Conservation (phyloP, 1,140 invertebrate species). For the Apocrypta bakeri region DNA sequence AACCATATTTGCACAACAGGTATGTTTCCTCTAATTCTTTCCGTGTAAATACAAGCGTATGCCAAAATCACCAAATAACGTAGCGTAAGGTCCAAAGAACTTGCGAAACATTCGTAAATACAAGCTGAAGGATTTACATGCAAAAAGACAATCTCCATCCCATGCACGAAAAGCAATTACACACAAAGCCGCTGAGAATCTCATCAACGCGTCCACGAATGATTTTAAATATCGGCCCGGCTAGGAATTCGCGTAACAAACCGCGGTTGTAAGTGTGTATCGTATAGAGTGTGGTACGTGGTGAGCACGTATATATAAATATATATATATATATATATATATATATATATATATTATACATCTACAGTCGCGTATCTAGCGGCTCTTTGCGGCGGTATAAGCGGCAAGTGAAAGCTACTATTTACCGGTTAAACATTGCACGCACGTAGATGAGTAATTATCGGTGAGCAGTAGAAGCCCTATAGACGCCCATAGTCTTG, state of each 20-base stretch:
- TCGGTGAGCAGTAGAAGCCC: not conserved
- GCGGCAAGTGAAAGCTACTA: slow-evolving; percentile 58
- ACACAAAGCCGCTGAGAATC: not conserved
- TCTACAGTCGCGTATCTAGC: not conserved
- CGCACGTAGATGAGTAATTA: slow-evolving; percentile 44
- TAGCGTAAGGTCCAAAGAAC: slow-evolving; percentile 13
- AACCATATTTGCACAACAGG: not conserved
- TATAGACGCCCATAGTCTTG: not conserved
- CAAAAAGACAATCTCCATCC: not conserved
- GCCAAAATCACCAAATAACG: not conserved
- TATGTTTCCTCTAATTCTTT: no score
- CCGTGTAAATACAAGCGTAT: no score
- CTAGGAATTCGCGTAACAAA: slow-evolving; percentile 22
- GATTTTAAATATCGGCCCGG: slow-evolving; percentile 21
- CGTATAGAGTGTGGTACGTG: no score
- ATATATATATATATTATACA: not conserved
- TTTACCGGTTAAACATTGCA: slow-evolving; percentile 59
- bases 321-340: no score
- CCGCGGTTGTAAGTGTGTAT: no score
- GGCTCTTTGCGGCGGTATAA: not conserved
- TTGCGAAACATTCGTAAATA: not conserved
- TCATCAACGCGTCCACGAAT: not conserved
- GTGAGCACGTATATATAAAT: not conserved
- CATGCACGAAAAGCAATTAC: not conserved
- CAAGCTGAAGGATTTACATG: not conserved